Base-by-base conservation (phyloP, 2,888 invertebrate genomes). In the Tiliacea aurago region DNA sequence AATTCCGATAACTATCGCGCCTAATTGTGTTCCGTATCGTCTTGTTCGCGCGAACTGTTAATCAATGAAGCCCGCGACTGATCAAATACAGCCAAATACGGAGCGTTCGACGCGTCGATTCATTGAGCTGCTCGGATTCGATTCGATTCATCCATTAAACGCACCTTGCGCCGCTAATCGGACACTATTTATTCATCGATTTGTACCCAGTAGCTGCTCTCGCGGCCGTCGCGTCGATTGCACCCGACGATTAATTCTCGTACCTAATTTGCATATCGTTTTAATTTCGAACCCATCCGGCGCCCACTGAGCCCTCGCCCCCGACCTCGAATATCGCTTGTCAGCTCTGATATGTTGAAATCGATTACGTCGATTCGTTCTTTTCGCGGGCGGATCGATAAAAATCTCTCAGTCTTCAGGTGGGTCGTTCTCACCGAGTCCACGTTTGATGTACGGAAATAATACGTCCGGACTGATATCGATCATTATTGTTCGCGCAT, bases 281-380 rank as follows among this genome's bases (percentile, higher is more conserved):
- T 95, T 95, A 94, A 95, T 95, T 95, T 95, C 90, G 93, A 93
- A 93, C 92, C 90, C 94, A 94, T 94, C 94, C 94, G 94, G 94
- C 95, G 94, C 94, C 94, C 94, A 94, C 94, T 91, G 93, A 86
- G 91, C 86, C 91, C 92, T 93, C 93, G 92, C 90, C 91, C 93
- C 91, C 92, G 93, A 93, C 94, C 93, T 94, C 93, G 90, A 93
- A 93, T 91, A 92, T 92, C 86, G 90, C 93, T 92, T 92, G 93
- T 93, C 94, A 92, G 92, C 89, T 92, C 89, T 89, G 92, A 93
- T 93, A 93, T 93, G 93, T 94, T 92, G 93, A 94, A 95, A 95
- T 94, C 93, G 95, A 94, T 94, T 94, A 93, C 90, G 88, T 92
- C 91, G 91, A 93, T 91, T 93, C 91, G 87, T 90, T 90, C 88